Base-by-base conservation (phyloP, 2,113 vertebrate species). In the Podarcis cretensis region DNA sequence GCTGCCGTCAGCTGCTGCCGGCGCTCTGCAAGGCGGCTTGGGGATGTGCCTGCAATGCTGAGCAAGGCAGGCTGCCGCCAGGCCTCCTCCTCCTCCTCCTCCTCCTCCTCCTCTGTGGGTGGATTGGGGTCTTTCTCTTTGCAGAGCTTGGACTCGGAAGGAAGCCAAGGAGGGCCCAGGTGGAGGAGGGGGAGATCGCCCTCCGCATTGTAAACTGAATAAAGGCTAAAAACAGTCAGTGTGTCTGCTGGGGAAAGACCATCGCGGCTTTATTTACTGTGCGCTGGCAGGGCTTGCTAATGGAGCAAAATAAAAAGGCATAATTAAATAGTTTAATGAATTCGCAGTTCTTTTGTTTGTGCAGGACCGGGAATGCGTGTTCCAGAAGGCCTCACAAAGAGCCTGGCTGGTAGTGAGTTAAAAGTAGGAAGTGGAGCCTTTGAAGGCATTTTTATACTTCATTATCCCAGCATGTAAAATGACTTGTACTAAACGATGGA, bases 391-490 rank as follows among this genome's bases (percentile, higher is more conserved):
- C 96, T 96, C 97, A 97, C 97, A 97, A 98, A 97, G 97, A 96
- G 96, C 96, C 94, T 96, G 97, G 97, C 97, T 97, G 97, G 97
- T 96, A 95, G 95, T 96, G 97, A 98, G 97, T 97, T 97, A 96
- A 98, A 98, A 97, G 97, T 95, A 96, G 98, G 98, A 98, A 98
- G 98, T 98, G 97, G 98, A 97, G 97, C 98, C 97, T 99, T 99
- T 98, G 98, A 98, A 99, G 98, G 98, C 97, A 97, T 99, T 99
- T 98, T 98, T 98, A 98, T 98, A 97, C 98, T 98, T 98, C 98
- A 98, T 99, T 99, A 99, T 99, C 99, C 98, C 99, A 99, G 98
- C 98, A 98, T 98, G 99, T 98, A 98, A 99, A 99, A 99, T 98
- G 98, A 98, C 98, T 98, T 97, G 97, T 97, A 97, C 97, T 98